These are phyloP conservation scores for Agrotis puta DNA, from an alignment of 2,888 invertebrate species.

Conservation along the genomic window DNA sequence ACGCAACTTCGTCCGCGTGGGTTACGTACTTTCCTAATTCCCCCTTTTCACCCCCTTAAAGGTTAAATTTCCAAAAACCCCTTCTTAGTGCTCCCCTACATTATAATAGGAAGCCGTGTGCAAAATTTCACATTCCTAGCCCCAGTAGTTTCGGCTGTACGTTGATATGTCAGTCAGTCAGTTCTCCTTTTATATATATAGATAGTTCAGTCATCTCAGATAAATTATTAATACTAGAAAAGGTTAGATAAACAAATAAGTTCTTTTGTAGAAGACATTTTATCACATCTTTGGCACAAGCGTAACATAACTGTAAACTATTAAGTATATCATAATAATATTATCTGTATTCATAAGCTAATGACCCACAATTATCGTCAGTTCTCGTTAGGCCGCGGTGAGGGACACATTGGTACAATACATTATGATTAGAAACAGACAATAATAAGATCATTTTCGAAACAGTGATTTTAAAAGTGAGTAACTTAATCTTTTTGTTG, in stretches of 20 bases:
- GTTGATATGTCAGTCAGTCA: too few relatives aligned
- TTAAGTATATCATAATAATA: conserved; percentile 9
- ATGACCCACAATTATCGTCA: conserved; percentile 40
- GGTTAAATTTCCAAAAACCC: too few relatives aligned
- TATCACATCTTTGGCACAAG: conserved; percentile 3
- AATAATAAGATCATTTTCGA: not conserved
- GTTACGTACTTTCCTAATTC: too few relatives aligned
- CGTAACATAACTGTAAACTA: conserved; percentile 27
- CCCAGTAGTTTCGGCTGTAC: too few relatives aligned
- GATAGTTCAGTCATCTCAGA: too few relatives aligned
- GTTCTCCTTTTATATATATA: too few relatives aligned
- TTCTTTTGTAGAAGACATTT: not conserved
- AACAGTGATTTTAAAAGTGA: conserved; percentile 40
- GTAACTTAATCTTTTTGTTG: conserved; percentile 1
- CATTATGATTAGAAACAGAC: conserved; percentile 24
- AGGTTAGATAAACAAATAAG: not conserved
- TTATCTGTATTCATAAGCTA: conserved; percentile 31
- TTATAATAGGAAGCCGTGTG: too few relatives aligned
- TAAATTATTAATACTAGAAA: too few relatives aligned
- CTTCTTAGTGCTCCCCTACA: too few relatives aligned
- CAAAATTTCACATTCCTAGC: too few relatives aligned
- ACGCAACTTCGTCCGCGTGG: too few relatives aligned
- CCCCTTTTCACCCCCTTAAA: too few relatives aligned
- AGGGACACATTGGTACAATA: conserved; percentile 14
- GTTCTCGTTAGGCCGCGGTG: conserved; percentile 29